Evolutionary conservation across 2,888 invertebrate species (phyloP).

Genomic region (Tolmerus cingulatus): DNA sequence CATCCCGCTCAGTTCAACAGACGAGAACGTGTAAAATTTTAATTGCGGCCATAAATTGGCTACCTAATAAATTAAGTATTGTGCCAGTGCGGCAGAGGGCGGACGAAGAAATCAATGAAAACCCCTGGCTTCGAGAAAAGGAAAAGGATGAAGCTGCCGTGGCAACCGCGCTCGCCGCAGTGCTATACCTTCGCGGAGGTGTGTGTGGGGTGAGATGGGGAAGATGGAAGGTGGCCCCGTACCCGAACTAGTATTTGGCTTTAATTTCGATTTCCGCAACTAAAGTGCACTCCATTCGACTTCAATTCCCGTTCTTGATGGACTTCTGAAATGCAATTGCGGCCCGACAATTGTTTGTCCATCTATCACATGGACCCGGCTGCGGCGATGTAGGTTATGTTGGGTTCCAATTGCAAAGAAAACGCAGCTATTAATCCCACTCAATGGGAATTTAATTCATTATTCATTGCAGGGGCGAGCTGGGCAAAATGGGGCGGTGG

Average conservation of each 20-base stretch:
- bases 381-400: background rate
- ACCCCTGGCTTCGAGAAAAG: background rate
- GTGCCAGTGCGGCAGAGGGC: background rate
- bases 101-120: constrained; percentile 10
- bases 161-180: background rate
- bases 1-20: background rate
- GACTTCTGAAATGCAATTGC: constrained; percentile 39
- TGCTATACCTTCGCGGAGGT: background rate
- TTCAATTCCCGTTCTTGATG: constrained; percentile 36
- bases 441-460: constrained; percentile 30
- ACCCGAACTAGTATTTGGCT: constrained; percentile 1
- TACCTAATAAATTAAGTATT: constrained; percentile 8
- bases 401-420: constrained; percentile 25
- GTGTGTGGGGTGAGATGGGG: background rate
- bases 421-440: constrained; percentile 34
- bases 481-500: background rate
- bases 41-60: constrained; percentile 19
- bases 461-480: background rate
- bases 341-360: constrained; percentile 37
- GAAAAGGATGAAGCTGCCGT: background rate
- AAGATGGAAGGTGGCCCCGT: background rate
- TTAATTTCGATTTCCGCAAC: constrained; percentile 38
- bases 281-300: constrained; percentile 38
- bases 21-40: constrained; percentile 15
- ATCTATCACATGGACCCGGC: constrained; percentile 21